Base-by-base conservation (phyloP, 2,113 vertebrate species). In the Athene cunicularia region DNA sequence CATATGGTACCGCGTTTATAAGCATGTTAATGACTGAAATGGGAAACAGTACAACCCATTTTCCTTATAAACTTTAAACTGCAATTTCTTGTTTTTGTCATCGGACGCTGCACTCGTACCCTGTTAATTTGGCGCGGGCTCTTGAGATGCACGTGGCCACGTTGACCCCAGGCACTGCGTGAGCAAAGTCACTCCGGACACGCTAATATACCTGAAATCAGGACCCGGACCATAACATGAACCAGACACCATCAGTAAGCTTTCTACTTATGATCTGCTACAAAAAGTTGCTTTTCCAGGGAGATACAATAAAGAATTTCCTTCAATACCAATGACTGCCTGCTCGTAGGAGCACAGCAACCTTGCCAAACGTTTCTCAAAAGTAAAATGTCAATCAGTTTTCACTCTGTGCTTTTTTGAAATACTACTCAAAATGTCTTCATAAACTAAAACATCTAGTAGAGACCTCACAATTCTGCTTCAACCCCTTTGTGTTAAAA, bases 1-100 rank as follows among this genome's bases (percentile, higher is more conserved):
- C 76, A 86, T 60, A 96, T 71, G 86, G 81, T 73, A 74, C 82
- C 2, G 45, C 90, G 90, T 96, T 96, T 96, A 95, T 80, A 97
- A 91, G 81, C 90, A 88, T 76, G 86, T 88, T 97, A 96, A 94
- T 94, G 86, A 79, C 66, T n/a, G 80, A 53, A 94, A 85, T 24
- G 86, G 81, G 91, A 95, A 93, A 71, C 52, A 5, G 52, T 39
- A 80, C 68, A 70, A 37, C 39, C 45, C 11, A 0, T 81, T 95
- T 74, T 97, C 82, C 93, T 91, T 90, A 88, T 80, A 79, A 93
- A 95, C 35, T 37, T 93, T 80, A 93, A 95, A 90, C 11, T 23
- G 87, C 43, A 55, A 59, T 66, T 84, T 77, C 82, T 94, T 85
- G 52, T 3, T 62, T 97, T 88, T 82, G 88, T 80, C 91, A 80